Percentiles rank a stretch among this genome's conserved stretches.
Conservation (phyloP, 2,888 invertebrate genomes). For the Rapana venosa region DNA sequence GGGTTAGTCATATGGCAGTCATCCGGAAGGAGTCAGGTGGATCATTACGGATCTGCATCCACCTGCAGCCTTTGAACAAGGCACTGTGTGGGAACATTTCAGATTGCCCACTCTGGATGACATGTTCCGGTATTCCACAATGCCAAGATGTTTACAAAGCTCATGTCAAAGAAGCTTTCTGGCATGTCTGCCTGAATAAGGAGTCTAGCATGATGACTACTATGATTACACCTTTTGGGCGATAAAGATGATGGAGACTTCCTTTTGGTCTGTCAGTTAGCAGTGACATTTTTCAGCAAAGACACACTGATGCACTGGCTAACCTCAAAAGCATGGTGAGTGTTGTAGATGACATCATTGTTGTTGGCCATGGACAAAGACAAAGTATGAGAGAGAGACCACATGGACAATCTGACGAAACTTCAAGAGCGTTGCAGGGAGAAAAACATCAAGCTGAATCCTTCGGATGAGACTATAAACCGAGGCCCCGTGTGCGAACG, state of each 20-base stretch:
- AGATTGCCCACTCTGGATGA: slow-evolving; percentile 56
- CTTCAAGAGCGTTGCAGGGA: slow-evolving; percentile 39
- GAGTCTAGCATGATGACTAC: slow-evolving; percentile 54
- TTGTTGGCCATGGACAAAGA: slow-evolving; percentile 50
- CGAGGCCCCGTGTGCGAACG: too few species aligned
- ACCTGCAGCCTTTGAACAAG: slow-evolving; percentile 52
- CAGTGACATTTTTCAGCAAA: slow-evolving; percentile 54
- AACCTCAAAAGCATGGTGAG: slow-evolving; percentile 49
- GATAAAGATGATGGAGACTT: slow-evolving; percentile 51
- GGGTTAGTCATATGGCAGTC: slow-evolving; percentile 54
- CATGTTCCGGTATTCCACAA: slow-evolving; percentile 54
- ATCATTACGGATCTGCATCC: slow-evolving; percentile 50
- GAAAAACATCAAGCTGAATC: slow-evolving; percentile 34
- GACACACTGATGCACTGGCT: slow-evolving; percentile 48
- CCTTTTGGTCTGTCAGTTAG: slow-evolving; percentile 27
- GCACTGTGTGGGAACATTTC: slow-evolving; percentile 49
- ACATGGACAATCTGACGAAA: slow-evolving; percentile 40
- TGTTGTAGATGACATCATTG: slow-evolving; percentile 52
- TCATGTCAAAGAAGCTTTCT: slow-evolving; percentile 57
- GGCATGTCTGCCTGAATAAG: slow-evolving; percentile 53
- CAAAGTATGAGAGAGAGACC: slow-evolving; percentile 45
- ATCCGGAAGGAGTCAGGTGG: slow-evolving; percentile 39
- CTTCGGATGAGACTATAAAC: too few species aligned
- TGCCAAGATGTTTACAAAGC: slow-evolving; percentile 56
- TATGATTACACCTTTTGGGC: slow-evolving; percentile 60